Conservation (phyloP, 2,113 vertebrate species). For the Gopherus evgoodei region DNA sequence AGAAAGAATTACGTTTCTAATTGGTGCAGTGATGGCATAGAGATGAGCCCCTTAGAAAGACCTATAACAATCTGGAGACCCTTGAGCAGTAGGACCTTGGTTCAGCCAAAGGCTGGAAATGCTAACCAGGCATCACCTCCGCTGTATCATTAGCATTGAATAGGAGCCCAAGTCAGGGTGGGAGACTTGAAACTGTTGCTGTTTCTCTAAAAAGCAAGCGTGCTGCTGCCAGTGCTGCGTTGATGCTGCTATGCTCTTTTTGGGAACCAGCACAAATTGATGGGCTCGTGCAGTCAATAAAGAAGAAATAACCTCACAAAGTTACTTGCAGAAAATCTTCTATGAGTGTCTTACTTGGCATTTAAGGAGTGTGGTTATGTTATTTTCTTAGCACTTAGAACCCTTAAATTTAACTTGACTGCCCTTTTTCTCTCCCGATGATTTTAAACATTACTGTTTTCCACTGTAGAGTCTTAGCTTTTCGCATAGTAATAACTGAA, state of each 20-base stretch:
- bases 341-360: not conserved
- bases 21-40: not conserved
- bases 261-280: accelerated
- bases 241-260: not conserved
- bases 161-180: not conserved
- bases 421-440: not conserved
- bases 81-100: not conserved
- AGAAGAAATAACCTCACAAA: not conserved
- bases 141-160: not conserved
- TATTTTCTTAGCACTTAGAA: not conserved
- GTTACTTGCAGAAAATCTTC: not conserved
- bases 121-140: not conserved
- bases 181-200: not conserved
- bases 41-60: not conserved
- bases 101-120: not conserved
- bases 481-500: not conserved
- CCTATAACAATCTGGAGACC: not conserved
- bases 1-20: accelerated
- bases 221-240: accelerated
- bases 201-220: not conserved
- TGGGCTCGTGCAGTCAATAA: not conserved
- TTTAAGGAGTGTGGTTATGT: not conserved
- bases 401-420: not conserved
- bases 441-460: not conserved
- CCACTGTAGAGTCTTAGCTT: not conserved